A percentile compares a stretch with the other conserved stretches of the same genome.
These are phyloP conservation scores for Microcebus murinus DNA, from an alignment of 2,113 vertebrate genomes.

Conservation along the genomic window DNA sequence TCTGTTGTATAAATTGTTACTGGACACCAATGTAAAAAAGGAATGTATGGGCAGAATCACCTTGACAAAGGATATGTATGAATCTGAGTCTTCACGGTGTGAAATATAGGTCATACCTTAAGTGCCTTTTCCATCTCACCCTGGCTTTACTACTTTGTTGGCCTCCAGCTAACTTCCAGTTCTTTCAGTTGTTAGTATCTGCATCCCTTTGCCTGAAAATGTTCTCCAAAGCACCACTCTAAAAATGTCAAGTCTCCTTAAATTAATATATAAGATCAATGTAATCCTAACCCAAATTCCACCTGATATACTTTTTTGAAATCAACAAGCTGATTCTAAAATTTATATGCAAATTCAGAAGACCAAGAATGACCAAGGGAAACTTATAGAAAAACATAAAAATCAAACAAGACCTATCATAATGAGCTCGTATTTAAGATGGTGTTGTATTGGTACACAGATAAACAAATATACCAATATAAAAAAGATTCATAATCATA, in stretches of 20 bases:
- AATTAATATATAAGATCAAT: neutral
- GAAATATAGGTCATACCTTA: no score
- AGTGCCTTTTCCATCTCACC: neutral
- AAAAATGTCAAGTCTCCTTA: neutral
- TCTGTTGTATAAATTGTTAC: neutral
- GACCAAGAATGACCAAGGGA: neutral
- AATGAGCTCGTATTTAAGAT: neutral
- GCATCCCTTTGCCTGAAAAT: neutral
- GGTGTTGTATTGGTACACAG: neutral
- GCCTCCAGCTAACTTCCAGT: neutral
- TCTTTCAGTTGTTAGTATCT: neutral
- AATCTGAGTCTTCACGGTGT: neutral
- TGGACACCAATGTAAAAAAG: neutral
- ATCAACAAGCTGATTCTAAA: neutral
- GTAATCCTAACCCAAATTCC: neutral
- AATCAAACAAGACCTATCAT: neutral
- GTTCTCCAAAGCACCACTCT: neutral
- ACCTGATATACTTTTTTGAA: neutral
- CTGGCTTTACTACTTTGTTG: neutral
- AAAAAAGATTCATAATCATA: neutral
- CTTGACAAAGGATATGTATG: neutral
- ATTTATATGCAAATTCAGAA: neutral
- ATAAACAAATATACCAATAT: neutral
- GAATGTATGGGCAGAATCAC: neutral
- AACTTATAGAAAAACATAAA: neutral